These are phyloP conservation scores for Electrophaes corylata DNA, from an alignment of 2,888 invertebrate genomes.

Conservation along the genomic window DNA sequence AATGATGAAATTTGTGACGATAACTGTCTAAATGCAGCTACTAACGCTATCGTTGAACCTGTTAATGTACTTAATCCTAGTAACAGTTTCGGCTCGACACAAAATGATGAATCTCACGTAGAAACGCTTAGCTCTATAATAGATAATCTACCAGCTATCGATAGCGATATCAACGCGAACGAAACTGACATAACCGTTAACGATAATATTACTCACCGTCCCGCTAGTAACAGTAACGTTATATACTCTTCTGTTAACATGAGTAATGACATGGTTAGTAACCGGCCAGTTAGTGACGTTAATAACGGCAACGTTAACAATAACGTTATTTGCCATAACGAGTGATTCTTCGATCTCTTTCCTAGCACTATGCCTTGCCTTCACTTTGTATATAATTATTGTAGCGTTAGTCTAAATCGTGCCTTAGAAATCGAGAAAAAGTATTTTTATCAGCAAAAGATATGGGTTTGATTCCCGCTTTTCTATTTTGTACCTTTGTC, in stretches of 20 bases:
- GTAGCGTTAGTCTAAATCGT: slow-evolving; percentile 29
- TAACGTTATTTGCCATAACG: slow-evolving; percentile 22
- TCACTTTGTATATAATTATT: slow-evolving; percentile 29
- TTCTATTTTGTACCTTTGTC: not conserved
- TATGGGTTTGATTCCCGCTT: slow-evolving; percentile 1
- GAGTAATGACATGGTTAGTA: not conserved
- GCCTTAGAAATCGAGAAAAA: slow-evolving; percentile 30
- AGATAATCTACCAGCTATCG: slow-evolving; percentile 73
- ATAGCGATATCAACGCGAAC: slow-evolving; percentile 73
- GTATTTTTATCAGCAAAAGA: slow-evolving; percentile 13
- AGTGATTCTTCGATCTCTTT: slow-evolving; percentile 31
- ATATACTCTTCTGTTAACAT: not conserved
- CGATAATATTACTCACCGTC: slow-evolving; percentile 11
- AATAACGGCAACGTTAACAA: slow-evolving; percentile 2
- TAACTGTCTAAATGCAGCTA: slow-evolving; percentile 31
- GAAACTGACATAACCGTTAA: slow-evolving; percentile 41
- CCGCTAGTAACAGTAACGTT: slow-evolving; percentile 11
- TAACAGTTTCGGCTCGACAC: slow-evolving; percentile 4
- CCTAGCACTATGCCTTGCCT: slow-evolving; percentile 37
- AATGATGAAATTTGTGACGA: slow-evolving; percentile 6
- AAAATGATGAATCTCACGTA: slow-evolving; percentile 37
- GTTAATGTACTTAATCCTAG: slow-evolving; percentile 11
- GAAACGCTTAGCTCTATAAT: slow-evolving; percentile 64
- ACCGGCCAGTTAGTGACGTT: slow-evolving; percentile 1
- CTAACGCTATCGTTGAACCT: slow-evolving; percentile 27